A percentile compares a stretch with the other conserved stretches of the same genome.
Conservation (phyloP, 2,113 vertebrate genomes). For the Sinosuthora webbiana region DNA sequence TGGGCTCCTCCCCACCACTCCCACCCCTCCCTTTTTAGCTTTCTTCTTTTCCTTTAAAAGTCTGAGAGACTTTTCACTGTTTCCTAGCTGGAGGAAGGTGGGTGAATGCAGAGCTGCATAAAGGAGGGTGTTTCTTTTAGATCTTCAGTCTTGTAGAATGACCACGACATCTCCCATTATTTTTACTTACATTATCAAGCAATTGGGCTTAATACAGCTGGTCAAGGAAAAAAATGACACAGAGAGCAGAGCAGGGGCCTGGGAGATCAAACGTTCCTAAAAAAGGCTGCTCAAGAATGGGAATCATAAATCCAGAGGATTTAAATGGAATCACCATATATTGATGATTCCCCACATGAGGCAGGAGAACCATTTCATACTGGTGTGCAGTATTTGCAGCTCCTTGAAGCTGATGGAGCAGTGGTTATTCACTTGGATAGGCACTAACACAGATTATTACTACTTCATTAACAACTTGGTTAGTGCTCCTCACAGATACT, state of each 20-base stretch:
- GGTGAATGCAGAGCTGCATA: neutral
- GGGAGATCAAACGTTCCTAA: neutral
- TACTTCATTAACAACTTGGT: neutral
- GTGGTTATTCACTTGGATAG: neutral
- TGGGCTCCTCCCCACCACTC: neutral
- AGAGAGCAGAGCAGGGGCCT: neutral
- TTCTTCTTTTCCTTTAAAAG: neutral
- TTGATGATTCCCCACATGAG: neutral
- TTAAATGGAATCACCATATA: neutral
- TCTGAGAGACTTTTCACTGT: neutral
- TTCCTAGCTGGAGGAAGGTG: neutral
- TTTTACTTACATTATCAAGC: neutral
- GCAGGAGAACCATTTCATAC: neutral
- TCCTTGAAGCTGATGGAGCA: neutral
- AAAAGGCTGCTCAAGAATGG: neutral
- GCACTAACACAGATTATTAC: neutral
- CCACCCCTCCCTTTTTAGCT: fast-evolving
- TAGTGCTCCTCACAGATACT: neutral
- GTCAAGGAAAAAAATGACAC: neutral
- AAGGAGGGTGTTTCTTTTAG: neutral
- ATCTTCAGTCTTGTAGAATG: neutral
- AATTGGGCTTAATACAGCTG: neutral
- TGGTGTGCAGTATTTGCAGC: neutral
- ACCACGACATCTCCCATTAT: fast-evolving
- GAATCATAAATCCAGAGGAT: neutral